Evolutionary conservation across 2,113 vertebrate genomes (phyloP).

Genomic region (Phalacrocorax brasilianus): DNA sequence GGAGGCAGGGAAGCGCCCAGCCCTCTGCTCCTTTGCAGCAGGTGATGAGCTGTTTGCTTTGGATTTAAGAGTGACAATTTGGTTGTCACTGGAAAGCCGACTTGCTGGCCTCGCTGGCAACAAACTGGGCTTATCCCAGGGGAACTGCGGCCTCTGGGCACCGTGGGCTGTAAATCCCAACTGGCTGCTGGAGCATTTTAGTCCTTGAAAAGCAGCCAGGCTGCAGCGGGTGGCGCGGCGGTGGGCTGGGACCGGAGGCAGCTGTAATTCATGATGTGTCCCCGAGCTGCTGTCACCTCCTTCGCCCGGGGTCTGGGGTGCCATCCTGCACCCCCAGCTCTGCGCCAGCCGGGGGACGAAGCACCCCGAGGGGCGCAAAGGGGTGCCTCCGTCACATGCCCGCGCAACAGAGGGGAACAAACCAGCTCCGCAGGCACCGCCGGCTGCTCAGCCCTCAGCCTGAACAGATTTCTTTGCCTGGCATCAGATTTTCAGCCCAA

Average conservation of each 20-base stretch:
- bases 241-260: neutral
- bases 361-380: neutral
- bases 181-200: neutral
- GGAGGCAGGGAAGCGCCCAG: rapidly evolving
- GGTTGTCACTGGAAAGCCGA: neutral
- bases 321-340: neutral
- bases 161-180: neutral
- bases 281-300: neutral
- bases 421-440: rapidly evolving
- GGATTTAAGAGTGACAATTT: neutral
- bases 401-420: rapidly evolving
- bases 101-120: neutral
- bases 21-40: neutral
- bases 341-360: neutral
- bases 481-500: neutral
- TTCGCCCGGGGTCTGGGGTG: neutral
- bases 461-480: neutral
- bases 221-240: neutral
- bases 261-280: rapidly evolving
- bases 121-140: neutral
- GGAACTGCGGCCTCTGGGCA: neutral
- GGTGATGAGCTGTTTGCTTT: neutral
- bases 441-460: neutral
- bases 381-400: too few species aligned
- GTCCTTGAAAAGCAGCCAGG: neutral